Evolutionary conservation across 2,888 invertebrate genomes (phyloP).

Genomic region (Lycophotia porphyrea): DNA sequence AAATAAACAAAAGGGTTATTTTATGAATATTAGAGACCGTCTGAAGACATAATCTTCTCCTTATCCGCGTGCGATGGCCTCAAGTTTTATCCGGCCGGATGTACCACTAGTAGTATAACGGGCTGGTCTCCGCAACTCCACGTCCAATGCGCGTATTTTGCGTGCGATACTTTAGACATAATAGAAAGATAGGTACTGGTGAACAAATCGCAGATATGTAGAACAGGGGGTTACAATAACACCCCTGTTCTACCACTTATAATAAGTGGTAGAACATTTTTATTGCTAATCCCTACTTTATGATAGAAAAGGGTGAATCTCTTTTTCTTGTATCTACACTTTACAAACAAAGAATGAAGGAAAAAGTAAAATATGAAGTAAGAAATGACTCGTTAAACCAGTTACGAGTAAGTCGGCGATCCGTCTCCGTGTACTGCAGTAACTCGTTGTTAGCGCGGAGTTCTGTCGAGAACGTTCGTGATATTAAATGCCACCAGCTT

Average conservation of each 20-base stretch:
- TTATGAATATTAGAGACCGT: neutral
- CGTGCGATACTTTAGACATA: neutral
- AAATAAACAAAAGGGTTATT: neutral
- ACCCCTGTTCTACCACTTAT: too few relatives aligned
- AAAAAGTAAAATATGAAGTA: constrained; percentile 28
- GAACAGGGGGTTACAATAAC: neutral
- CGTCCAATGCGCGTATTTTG: too few relatives aligned
- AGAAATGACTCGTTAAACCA: constrained; percentile 11
- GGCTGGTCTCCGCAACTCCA: too few relatives aligned
- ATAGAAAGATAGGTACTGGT: neutral
- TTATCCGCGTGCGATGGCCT: too few relatives aligned
- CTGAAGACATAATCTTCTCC: too few relatives aligned
- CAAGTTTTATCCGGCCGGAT: too few relatives aligned
- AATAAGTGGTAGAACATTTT: neutral
- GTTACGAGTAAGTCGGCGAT: neutral
- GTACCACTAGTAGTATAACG: too few relatives aligned
- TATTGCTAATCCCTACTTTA: neutral
- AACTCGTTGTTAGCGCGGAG: neutral
- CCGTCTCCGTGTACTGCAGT: constrained; percentile 18
- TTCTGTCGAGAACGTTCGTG: neutral
- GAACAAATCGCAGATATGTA: neutral
- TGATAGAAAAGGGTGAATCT: neutral
- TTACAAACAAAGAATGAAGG: neutral
- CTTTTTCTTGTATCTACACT: neutral
- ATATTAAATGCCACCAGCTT: constrained; percentile 6